Evolutionary conservation across 2,797 vertebrate genomes (phyloP).

Genomic region (Myripristis jacobus): DNA sequence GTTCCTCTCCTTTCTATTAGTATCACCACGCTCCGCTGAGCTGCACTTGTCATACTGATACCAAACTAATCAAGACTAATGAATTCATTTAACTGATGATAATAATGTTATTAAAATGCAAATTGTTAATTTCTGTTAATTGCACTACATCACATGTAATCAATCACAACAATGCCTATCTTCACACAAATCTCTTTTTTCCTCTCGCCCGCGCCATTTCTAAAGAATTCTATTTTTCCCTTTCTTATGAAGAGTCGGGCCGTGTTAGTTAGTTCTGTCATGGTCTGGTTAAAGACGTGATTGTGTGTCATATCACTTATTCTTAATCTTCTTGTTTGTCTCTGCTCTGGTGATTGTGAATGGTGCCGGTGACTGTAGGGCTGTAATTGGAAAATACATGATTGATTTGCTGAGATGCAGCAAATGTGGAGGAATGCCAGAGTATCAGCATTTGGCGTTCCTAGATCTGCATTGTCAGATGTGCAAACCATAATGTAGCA

Average conservation of each 20-base stretch:
- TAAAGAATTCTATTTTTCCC: conserved; percentile 32
- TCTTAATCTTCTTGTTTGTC: conserved; percentile 74
- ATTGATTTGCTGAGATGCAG: conserved; percentile 63
- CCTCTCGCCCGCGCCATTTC: conserved; percentile 5
- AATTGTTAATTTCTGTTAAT: conserved; percentile 95
- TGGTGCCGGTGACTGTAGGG: conserved; percentile 54
- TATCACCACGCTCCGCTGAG: conserved; percentile 81
- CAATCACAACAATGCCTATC: conserved; percentile 82
- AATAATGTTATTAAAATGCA: conserved; percentile 99
- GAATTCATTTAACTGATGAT: conserved; percentile 92
- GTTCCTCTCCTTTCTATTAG: conserved; percentile 73
- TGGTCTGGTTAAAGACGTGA: conserved; percentile 67
- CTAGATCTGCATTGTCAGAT: not conserved
- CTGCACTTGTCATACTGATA: conserved; percentile 84
- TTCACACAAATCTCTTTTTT: conserved; percentile 43
- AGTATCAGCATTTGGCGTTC: not conserved
- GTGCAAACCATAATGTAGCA: conserved; percentile 7
- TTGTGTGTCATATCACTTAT: conserved; percentile 69
- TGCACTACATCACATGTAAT: conserved; percentile 92
- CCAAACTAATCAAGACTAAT: conserved; percentile 97
- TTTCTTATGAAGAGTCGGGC: conserved; percentile 23
- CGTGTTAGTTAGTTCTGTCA: conserved; percentile 53
- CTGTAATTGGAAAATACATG: conserved; percentile 79
- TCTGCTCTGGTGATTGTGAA: conserved; percentile 68
- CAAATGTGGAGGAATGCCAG: conserved; percentile 42